A percentile compares a stretch with the other conserved stretches of the same genome.
Conservation (phyloP, 1,140 invertebrate species). For the Heliconius hewitsoni region DNA sequence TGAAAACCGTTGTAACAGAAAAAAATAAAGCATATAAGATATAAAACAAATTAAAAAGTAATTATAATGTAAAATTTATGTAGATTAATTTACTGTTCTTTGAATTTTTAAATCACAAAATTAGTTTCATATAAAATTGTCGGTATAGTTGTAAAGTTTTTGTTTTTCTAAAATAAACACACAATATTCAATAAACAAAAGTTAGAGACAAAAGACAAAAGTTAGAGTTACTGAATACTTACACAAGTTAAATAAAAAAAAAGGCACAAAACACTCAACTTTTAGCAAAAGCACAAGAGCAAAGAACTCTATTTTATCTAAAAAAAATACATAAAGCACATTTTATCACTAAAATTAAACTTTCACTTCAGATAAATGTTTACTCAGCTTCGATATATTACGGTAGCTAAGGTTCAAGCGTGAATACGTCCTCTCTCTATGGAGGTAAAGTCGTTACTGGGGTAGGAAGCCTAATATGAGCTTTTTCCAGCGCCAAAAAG, state of each 20-base stretch:
- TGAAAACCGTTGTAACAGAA: too few species aligned
- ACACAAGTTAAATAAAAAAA: background rate
- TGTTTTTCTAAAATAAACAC: too few species aligned
- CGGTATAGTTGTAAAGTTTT: too few species aligned
- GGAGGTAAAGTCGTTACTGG: background rate
- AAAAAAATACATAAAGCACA: background rate
- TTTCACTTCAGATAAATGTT: background rate
- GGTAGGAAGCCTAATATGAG: background rate
- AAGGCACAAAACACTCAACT: background rate
- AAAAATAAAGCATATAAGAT: too few species aligned
- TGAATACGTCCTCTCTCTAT: conserved; percentile 6
- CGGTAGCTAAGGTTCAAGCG: background rate
- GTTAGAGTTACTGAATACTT: background rate
- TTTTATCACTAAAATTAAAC: background rate
- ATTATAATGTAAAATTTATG: too few species aligned
- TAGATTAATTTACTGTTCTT: too few species aligned
- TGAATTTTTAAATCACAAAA: too few species aligned
- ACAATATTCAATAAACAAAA: too few species aligned
- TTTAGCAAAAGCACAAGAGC: background rate
- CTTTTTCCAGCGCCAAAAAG: background rate
- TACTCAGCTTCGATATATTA: background rate
- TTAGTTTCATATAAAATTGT: too few species aligned
- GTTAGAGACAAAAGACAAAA: too few species aligned
- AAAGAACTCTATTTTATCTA: background rate
- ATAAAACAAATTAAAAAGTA: too few species aligned